These are phyloP conservation scores for Laticauda colubrina DNA, from an alignment of 2,113 vertebrate genomes.

Conservation along the genomic window DNA sequence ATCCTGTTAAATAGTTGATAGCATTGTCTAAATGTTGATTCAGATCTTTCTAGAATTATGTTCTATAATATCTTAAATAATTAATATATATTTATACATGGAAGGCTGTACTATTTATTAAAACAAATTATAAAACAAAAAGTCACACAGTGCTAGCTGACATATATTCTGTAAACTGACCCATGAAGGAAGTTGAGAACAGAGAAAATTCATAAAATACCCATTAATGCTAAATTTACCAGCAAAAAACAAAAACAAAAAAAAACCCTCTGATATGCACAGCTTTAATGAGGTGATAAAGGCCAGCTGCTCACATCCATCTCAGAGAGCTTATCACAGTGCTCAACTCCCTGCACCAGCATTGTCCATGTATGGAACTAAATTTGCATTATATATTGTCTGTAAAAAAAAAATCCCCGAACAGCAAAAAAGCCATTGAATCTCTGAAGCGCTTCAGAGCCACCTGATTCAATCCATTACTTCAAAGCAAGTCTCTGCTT, in stretches of 20 bases:
- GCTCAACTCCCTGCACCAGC: background rate
- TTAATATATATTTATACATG: conserved; percentile 39
- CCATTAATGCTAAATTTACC: background rate
- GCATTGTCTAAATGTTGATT: conserved; percentile 33
- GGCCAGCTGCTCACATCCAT: background rate
- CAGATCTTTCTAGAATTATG: conserved; percentile 38
- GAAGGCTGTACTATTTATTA: conserved; percentile 8
- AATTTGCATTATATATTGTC: background rate
- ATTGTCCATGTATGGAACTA: background rate
- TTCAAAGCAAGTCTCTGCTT: background rate
- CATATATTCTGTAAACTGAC: background rate
- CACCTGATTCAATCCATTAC: background rate
- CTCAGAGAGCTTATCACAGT: background rate
- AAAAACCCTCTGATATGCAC: background rate
- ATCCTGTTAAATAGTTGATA: conserved; percentile 38
- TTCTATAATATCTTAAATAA: conserved; percentile 45
- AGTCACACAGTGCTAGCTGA: background rate
- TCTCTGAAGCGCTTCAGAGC: background rate
- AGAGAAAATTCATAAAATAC: background rate
- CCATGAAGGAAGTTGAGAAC: background rate
- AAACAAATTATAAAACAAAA: background rate
- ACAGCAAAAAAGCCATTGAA: background rate
- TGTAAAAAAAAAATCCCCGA: background rate
- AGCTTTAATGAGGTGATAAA: background rate
- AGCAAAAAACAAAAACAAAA: background rate